Conservation (phyloP, 2,888 invertebrate genomes). For the Drosophila siamana region DNA sequence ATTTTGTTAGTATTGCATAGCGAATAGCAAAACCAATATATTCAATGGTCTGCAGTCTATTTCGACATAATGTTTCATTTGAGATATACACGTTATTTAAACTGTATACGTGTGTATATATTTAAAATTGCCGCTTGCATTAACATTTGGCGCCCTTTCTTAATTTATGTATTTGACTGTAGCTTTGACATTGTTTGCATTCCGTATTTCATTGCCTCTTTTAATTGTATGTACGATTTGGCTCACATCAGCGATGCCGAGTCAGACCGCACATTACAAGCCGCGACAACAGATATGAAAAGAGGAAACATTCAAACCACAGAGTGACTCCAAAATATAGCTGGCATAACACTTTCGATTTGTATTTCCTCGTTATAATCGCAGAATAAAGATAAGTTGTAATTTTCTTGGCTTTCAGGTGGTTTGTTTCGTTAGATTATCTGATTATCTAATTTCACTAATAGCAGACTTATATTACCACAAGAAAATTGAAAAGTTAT, state of each 20-base stretch:
- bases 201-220: conserved; percentile 60
- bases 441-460: conserved; percentile 26
- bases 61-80: conserved; percentile 1
- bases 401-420: conserved; percentile 30
- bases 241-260: conserved; percentile 32
- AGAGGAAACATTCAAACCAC: conserved; percentile 31
- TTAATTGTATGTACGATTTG: conserved; percentile 72
- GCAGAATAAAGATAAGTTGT: conserved; percentile 50
- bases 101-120: conserved; percentile 14
- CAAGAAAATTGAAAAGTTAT: background rate
- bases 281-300: conserved; percentile 7
- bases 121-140: conserved; percentile 62
- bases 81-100: background rate
- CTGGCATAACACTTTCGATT: conserved; percentile 77
- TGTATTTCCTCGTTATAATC: conserved; percentile 69
- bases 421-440: conserved; percentile 41
- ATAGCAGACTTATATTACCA: conserved; percentile 20
- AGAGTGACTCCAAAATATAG: conserved; percentile 41
- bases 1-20: no score
- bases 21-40: no score
- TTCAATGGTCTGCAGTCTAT: background rate
- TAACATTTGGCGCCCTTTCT: conserved; percentile 62
- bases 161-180: conserved; percentile 55
- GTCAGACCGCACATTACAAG: conserved; percentile 46
- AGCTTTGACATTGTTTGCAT: conserved; percentile 34